phyloP scores from a whole-genome alignment of 2,113 vertebrate species.

The Numida meleagris region DNA sequence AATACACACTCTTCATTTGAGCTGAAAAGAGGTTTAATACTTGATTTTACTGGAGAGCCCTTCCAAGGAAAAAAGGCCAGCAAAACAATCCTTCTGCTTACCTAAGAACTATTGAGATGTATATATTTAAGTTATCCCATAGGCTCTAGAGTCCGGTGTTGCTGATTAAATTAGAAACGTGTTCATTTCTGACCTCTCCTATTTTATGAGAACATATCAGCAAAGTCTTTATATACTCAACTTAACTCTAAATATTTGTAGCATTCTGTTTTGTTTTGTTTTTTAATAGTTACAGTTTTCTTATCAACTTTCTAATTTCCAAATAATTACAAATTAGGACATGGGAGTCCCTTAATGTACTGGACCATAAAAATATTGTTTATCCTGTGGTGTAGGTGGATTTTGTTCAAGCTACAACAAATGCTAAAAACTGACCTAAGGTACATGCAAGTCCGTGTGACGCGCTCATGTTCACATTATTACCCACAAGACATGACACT shows the following conservation, averaged over 20 bases:
- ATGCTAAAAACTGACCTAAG: slow-evolving; percentile 41
- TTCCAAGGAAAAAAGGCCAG: not conserved
- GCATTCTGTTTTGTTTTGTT: not conserved
- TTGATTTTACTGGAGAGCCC: not conserved
- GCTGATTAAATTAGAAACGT: slow-evolving; percentile 55
- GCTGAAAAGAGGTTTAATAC: not conserved
- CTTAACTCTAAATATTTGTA: slow-evolving; percentile 37
- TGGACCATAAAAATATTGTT: not conserved
- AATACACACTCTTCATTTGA: not conserved
- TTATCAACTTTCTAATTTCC: not conserved
- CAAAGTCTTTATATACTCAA: slow-evolving; percentile 39
- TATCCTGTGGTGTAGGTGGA: not conserved
- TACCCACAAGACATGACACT: slow-evolving; percentile 83
- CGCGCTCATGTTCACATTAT: slow-evolving; percentile 76
- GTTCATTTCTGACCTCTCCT: slow-evolving; percentile 61
- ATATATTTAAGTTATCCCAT: slow-evolving; percentile 5
- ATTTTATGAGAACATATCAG: slow-evolving; percentile 35
- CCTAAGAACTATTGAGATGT: not conserved
- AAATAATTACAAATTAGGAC: not conserved
- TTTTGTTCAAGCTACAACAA: slow-evolving; percentile 4
- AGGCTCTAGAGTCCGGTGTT: not conserved
- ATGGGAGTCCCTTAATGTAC: not conserved
- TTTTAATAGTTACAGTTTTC: not conserved
- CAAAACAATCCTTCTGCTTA: not conserved
- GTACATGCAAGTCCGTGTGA: slow-evolving; percentile 64